phyloP scores from a whole-genome alignment of 2,888 invertebrate species.

The Apodemia mormo region DNA sequence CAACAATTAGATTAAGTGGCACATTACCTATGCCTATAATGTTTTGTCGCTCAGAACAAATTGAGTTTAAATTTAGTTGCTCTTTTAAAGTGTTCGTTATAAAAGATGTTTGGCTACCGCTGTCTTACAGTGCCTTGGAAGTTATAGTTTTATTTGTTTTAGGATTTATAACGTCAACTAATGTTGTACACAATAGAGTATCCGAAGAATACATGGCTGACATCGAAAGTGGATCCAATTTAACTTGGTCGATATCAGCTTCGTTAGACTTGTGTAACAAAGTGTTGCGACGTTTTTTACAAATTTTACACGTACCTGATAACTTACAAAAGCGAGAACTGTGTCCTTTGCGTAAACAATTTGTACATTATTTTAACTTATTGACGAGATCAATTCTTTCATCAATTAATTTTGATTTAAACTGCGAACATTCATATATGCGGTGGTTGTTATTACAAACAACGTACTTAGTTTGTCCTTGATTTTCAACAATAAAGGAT shows the following conservation, averaged over 20 bases:
- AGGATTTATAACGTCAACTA: no score
- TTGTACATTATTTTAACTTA: constrained; percentile 18
- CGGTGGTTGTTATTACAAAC: constrained; percentile 14
- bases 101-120: no score
- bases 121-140: no score
- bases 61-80: constrained; percentile 20
- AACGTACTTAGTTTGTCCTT: not conserved
- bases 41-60: no score
- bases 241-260: no score
- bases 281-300: no score
- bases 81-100: constrained; percentile 19
- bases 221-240: not conserved
- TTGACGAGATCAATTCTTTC: constrained; percentile 3
- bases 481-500: not conserved
- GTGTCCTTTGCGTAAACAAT: constrained; percentile 7
- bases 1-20: constrained; percentile 16
- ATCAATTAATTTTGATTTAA: constrained; percentile 19
- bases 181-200: no score
- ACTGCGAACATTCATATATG: constrained; percentile 15
- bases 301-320: no score
- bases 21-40: constrained; percentile 25
- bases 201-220: not conserved
- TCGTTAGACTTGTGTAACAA: no score
- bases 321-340: no score
- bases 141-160: no score